Percentiles rank a stretch among this genome's conserved stretches.
These are phyloP conservation scores for Subacronicta megacephala DNA, from an alignment of 2,888 invertebrate species.

Conservation along the genomic window DNA sequence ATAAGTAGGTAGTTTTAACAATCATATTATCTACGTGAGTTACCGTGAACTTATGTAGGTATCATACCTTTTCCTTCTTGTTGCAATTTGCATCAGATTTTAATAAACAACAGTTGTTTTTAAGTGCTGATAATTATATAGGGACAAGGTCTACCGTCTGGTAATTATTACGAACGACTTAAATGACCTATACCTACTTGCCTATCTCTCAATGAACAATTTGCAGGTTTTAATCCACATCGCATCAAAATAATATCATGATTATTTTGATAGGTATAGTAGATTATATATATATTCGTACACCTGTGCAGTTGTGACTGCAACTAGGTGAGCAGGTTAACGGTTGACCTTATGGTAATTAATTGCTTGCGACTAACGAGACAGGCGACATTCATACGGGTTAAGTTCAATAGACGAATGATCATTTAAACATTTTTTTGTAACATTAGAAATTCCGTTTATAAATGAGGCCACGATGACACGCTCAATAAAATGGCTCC, in stretches of 20 bases:
- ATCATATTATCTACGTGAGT: constrained; percentile 14
- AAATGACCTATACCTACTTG: constrained; percentile 30
- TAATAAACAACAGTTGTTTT: constrained; percentile 16
- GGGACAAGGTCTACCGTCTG: constrained; percentile 23
- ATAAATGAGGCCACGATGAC: constrained; percentile 7
- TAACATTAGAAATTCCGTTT: not conserved
- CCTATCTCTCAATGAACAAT: constrained; percentile 39
- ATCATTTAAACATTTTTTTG: too few relatives aligned
- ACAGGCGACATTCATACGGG: constrained; percentile 24
- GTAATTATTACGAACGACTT: constrained; percentile 23
- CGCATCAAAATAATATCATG: constrained; percentile 19
- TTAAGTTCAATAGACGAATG: constrained; percentile 6
- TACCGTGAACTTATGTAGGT: not conserved
- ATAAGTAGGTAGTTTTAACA: constrained; percentile 6
- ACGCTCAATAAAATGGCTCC: constrained; percentile 26
- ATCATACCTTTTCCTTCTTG: not conserved
- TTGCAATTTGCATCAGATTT: constrained; percentile 17
- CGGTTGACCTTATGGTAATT: constrained; percentile 55
- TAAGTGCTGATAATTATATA: constrained; percentile 35
- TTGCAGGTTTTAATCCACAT: constrained; percentile 24
- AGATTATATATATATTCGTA: not conserved
- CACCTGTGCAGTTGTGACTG: constrained; percentile 9
- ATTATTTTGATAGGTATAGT: not conserved
- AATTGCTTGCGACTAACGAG: constrained; percentile 26
- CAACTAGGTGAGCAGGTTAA: constrained; percentile 53